phyloP scores from a whole-genome alignment of 2,888 invertebrate genomes.

The Alitta virens region DNA sequence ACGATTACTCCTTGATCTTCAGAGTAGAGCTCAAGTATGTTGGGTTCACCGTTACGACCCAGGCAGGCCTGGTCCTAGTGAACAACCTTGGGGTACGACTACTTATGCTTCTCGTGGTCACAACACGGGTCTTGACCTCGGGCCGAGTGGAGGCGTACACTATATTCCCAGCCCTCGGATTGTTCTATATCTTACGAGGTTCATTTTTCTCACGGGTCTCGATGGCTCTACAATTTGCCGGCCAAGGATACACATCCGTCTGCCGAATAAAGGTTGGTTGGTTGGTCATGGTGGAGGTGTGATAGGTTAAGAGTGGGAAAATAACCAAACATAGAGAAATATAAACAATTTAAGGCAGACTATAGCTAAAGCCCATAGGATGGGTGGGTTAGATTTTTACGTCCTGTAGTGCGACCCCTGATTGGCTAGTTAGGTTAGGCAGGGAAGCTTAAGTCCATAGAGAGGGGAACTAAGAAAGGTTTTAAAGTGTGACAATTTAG shows the following conservation, averaged over 20 bases:
- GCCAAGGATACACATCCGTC: slow-evolving; percentile 15
- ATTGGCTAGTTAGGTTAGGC: too few species aligned
- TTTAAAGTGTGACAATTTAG: too few species aligned
- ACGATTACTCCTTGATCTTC: too few species aligned
- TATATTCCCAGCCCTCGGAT: slow-evolving; percentile 15
- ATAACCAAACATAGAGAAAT: background rate
- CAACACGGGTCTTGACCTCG: background rate
- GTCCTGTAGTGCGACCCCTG: too few species aligned
- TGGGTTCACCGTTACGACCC: background rate
- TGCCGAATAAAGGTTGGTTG: slow-evolving; percentile 20
- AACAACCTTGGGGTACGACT: slow-evolving; percentile 4
- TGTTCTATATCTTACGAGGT: slow-evolving; percentile 12
- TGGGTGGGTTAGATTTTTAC: too few species aligned
- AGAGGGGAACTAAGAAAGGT: too few species aligned
- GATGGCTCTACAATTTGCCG: slow-evolving; percentile 15
- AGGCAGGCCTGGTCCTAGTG: background rate
- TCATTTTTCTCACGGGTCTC: slow-evolving; percentile 20
- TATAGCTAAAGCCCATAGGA: too few species aligned
- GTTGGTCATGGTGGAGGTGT: too few species aligned
- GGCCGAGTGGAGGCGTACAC: background rate
- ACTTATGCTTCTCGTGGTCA: slow-evolving; percentile 8
- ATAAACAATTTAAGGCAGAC: background rate
- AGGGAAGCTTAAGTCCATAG: too few species aligned
- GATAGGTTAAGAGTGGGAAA: too few species aligned
- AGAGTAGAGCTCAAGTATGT: too few species aligned